phyloP scores from a whole-genome alignment of 2,888 invertebrate species.

The Leistus spinibarbis region DNA sequence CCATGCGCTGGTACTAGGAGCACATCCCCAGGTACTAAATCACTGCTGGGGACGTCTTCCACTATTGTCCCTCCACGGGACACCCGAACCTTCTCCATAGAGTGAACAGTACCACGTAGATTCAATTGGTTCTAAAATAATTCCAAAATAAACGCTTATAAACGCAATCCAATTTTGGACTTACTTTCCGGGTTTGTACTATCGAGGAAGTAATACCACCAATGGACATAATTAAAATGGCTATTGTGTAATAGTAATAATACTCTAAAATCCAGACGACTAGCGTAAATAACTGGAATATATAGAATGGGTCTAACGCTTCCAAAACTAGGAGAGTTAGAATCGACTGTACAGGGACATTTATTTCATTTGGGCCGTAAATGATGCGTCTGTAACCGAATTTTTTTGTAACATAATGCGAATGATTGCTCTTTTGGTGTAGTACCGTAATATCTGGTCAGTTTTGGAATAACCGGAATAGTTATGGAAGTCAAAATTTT shows the following conservation, averaged over 20 bases:
- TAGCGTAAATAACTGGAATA: slow-evolving; percentile 92
- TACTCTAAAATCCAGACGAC: slow-evolving; percentile 86
- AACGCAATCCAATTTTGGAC: not conserved
- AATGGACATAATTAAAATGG: slow-evolving; percentile 83
- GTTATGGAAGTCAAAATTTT: slow-evolving; percentile 67
- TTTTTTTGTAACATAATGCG: not conserved
- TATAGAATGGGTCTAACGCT: slow-evolving; percentile 93
- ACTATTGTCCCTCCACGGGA: slow-evolving; percentile 58
- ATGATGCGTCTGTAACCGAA: slow-evolving; percentile 67
- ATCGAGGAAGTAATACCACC: slow-evolving; percentile 83
- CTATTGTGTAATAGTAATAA: slow-evolving; percentile 87
- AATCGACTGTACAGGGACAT: slow-evolving; percentile 77
- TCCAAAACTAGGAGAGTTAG: slow-evolving; percentile 77
- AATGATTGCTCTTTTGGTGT: not conserved
- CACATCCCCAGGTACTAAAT: slow-evolving; percentile 88
- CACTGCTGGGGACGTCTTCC: slow-evolving; percentile 70
- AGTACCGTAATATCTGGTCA: slow-evolving; percentile 68
- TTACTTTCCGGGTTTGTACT: slow-evolving; percentile 81
- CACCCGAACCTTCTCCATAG: slow-evolving; percentile 71
- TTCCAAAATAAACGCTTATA: not conserved
- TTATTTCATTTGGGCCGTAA: slow-evolving; percentile 84
- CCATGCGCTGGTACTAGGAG: slow-evolving; percentile 82
- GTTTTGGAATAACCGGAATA: slow-evolving; percentile 64
- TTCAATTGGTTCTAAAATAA: slow-evolving; percentile 80
- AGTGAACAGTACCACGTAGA: slow-evolving; percentile 83